Evolutionary conservation across 1,140 invertebrate species (phyloP).

Genomic region (Neotoxoptera formosana): DNA sequence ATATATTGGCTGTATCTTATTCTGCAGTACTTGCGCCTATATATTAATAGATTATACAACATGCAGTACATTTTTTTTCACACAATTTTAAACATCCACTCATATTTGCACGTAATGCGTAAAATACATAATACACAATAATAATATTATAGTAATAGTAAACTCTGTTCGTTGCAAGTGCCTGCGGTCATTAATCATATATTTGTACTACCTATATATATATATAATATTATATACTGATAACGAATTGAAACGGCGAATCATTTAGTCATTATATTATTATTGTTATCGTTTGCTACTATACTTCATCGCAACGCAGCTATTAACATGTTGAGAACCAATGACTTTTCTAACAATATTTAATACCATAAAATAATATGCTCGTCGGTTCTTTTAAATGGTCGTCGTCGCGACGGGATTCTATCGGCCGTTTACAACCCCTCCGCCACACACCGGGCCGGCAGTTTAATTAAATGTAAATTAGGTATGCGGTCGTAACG

Average conservation of each 20-base stretch:
- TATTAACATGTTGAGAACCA: conserved; percentile 43
- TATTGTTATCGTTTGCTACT: not conserved
- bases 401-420: not conserved
- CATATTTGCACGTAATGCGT: not conserved
- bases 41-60: no score
- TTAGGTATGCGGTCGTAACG: conserved; percentile 19
- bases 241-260: not conserved
- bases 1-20: no score
- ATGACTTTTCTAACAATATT: not conserved
- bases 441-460: not conserved
- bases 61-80: no score
- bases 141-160: not conserved
- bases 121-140: not conserved
- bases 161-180: not conserved
- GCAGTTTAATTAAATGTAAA: conserved; percentile 52
- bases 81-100: not conserved
- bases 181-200: not conserved
- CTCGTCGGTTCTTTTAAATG: conserved; percentile 22
- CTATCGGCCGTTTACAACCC: not conserved
- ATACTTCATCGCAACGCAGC: not conserved
- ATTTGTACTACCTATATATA: not conserved
- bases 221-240: not conserved
- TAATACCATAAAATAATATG: conserved; percentile 21
- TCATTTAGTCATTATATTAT: not conserved
- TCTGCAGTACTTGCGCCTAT: no score